phyloP scores from a whole-genome alignment of 2,797 vertebrate genomes.

The Selene dorsalis region DNA sequence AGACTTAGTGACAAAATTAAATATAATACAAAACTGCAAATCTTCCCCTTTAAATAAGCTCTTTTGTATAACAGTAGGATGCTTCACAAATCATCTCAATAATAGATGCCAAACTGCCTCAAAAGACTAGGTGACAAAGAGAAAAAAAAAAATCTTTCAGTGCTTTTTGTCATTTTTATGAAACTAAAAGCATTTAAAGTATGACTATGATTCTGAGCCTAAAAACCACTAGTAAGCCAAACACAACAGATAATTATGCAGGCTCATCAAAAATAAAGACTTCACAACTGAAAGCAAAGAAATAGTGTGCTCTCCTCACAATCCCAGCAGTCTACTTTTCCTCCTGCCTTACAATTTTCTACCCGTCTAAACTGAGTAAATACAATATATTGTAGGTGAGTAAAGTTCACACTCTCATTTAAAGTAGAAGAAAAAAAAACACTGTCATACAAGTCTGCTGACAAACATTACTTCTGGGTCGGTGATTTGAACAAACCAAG shows the following conservation, averaged over 20 bases:
- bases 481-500: slow-evolving; percentile 68
- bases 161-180: background rate
- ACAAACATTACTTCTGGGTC: slow-evolving; percentile 65
- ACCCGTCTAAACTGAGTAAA: slow-evolving; percentile 54
- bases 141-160: slow-evolving; percentile 13
- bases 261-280: background rate
- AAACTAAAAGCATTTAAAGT: background rate
- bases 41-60: slow-evolving; percentile 41
- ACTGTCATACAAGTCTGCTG: slow-evolving; percentile 53
- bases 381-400: slow-evolving; percentile 46
- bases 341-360: slow-evolving; percentile 13
- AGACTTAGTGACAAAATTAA: slow-evolving; percentile 37
- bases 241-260: slow-evolving; percentile 21
- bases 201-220: slow-evolving; percentile 11
- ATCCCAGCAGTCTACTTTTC: slow-evolving; percentile 2
- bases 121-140: slow-evolving; percentile 32
- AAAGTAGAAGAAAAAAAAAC: slow-evolving; percentile 24
- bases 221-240: slow-evolving; percentile 12
- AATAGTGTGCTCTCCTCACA: slow-evolving; percentile 2
- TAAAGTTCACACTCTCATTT: slow-evolving; percentile 29
- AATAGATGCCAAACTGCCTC: slow-evolving; percentile 39
- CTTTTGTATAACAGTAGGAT: slow-evolving; percentile 55
- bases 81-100: slow-evolving; percentile 48
- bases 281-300: background rate
- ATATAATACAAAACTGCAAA: slow-evolving; percentile 42